These are phyloP conservation scores for Oryzias woworae DNA, from an alignment of 2,113 vertebrate genomes.

Conservation along the genomic window DNA sequence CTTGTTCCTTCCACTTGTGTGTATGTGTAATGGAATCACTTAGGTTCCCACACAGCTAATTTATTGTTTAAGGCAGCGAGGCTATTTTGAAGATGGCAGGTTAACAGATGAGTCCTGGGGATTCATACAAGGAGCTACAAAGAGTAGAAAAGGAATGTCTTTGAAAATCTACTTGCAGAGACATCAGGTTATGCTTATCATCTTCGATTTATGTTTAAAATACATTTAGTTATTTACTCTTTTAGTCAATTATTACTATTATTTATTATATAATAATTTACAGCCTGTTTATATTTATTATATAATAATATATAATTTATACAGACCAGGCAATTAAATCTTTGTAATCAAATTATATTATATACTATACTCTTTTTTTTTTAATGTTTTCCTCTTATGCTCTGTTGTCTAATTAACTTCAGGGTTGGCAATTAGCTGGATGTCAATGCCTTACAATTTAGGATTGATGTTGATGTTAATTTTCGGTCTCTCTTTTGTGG, in stretches of 20 bases:
- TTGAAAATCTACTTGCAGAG: background rate
- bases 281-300: no score
- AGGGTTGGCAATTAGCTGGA: conserved; percentile 14
- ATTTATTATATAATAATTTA: no score
- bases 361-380: background rate
- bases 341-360: no score
- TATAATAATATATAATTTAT: background rate
- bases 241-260: background rate
- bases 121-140: no score
- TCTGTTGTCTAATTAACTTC: conserved; percentile 10
- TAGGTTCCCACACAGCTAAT: background rate
- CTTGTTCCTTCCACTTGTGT: conserved; percentile 16
- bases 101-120: background rate
- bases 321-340: background rate
- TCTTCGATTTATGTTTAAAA: background rate
- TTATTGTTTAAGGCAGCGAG: background rate
- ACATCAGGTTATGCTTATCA: background rate
- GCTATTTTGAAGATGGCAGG: background rate
- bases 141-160: background rate
- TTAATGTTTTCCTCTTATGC: background rate
- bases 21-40: background rate
- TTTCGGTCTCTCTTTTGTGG: conserved; percentile 15
- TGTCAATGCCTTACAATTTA: background rate
- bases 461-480: conserved; percentile 1
- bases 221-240: background rate